Base-by-base conservation (phyloP, 2,113 vertebrate genomes). In the Tinamus guttatus region DNA sequence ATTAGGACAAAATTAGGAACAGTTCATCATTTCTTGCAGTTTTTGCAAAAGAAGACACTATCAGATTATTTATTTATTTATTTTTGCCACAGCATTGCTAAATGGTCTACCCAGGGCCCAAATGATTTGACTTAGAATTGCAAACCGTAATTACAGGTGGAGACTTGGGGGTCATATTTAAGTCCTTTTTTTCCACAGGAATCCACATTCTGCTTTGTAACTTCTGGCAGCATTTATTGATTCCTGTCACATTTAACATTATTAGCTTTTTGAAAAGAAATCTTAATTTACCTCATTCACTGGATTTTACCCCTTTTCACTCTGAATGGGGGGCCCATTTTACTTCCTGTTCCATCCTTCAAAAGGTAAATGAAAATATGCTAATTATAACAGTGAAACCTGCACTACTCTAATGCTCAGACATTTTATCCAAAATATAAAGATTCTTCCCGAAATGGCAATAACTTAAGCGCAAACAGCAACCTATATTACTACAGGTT, bases 81-180 rank as follows among this genome's bases (percentile, higher is more conserved):
- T 58, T 65, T 45, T 30, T 22, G 1, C 11, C 10, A 19, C 10
- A 7, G 0, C 40, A 11, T 71, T 84, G 67, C 1, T 7, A 67
- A 2, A 15, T 22, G 38, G 0, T 27, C 15, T 75, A 16, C 6
- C 17, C 8, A 43, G 1, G 2, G 1, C 30, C 70, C 41, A 67
- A 3, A 56, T 5, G 1, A 45, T 45, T 70, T 64, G 45, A 85
- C 5, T 73, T 56, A 79, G 28, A 89, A 91, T 75, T 47, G 22
- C 4, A 64, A 75, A 2, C 4, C 43, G 52, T 16, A 82, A 70
- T 63, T 70, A 60, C 19, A 80, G 11, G 3, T 47, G 5, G 27
- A 63, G 8, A 7, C 4, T 58, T 80, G 62, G 7, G 63, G 8
- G 67, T 2, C 2, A 19, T 54, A 3, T 3, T 83, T 74, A 49